A percentile compares a stretch with the other conserved stretches of the same genome.
These are phyloP conservation scores for Temnothorax longispinosus DNA, from an alignment of 1,140 invertebrate genomes.

Conservation along the genomic window DNA sequence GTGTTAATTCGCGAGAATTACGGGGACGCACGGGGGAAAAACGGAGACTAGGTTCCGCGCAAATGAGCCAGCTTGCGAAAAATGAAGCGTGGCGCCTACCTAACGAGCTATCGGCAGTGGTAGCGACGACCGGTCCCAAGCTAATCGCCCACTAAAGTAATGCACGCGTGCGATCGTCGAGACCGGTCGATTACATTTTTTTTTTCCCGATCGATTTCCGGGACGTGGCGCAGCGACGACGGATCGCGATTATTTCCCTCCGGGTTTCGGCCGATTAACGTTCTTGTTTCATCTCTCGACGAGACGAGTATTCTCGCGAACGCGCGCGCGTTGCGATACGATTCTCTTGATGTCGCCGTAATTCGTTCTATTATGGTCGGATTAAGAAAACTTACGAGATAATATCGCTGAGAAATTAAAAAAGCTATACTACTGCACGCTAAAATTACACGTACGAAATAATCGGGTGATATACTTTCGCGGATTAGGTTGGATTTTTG, in stretches of 20 bases:
- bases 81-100: slow-evolving; percentile 7
- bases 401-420: slow-evolving; percentile 13
- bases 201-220: slow-evolving; percentile 5
- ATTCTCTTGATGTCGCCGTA: slow-evolving; percentile 6
- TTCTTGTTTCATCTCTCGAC: neutral
- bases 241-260: slow-evolving; percentile 18
- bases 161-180: neutral
- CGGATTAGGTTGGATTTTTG: slow-evolving; percentile 15
- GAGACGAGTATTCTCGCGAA: neutral
- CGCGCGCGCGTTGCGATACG: neutral
- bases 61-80: slow-evolving; percentile 17
- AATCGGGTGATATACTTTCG: slow-evolving; percentile 14
- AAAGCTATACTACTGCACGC: neutral
- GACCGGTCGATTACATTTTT: slow-evolving; percentile 33
- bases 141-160: neutral
- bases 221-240: slow-evolving; percentile 20
- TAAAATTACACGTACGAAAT: slow-evolving; percentile 22
- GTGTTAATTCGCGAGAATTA: slow-evolving; percentile 25
- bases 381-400: neutral
- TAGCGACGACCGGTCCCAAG: slow-evolving; percentile 25
- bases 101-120: slow-evolving; percentile 51
- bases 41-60: slow-evolving; percentile 28
- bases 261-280: neutral
- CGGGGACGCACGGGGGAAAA: neutral
- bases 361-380: neutral